phyloP scores from a whole-genome alignment of 2,113 vertebrate species.

The Aptenodytes patagonicus region DNA sequence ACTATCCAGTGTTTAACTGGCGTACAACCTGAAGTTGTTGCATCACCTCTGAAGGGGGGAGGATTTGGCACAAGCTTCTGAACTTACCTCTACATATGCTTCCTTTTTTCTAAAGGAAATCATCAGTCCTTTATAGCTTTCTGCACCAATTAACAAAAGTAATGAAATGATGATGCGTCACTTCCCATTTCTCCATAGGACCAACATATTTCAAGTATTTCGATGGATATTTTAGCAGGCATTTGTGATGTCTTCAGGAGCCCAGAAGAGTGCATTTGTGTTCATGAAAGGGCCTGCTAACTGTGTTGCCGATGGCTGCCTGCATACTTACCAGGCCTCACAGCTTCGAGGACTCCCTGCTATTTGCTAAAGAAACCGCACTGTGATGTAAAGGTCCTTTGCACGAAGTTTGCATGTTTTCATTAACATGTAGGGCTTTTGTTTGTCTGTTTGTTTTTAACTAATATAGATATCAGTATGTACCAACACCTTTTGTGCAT shows the following conservation, averaged over 20 bases:
- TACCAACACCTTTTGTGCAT: neutral
- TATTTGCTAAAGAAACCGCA: neutral
- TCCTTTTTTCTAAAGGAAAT: neutral
- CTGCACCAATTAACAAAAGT: neutral
- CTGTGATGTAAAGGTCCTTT: neutral
- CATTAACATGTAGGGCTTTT: neutral
- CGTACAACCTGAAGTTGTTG: neutral
- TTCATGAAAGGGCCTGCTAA: neutral
- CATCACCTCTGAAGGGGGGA: neutral
- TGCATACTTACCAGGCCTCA: neutral
- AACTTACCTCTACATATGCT: neutral
- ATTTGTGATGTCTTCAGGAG: neutral
- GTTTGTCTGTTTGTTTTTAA: neutral
- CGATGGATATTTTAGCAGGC: accelerated
- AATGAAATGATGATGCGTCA: neutral
- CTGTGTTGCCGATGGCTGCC: accelerated
- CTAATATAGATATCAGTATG: neutral
- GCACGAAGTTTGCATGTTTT: accelerated
- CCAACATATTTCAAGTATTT: neutral
- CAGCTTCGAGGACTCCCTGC: neutral
- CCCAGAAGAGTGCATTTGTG: accelerated
- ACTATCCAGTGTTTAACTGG: neutral
- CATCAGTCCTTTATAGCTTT: neutral
- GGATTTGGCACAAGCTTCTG: neutral
- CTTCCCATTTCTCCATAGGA: neutral